Conservation (phyloP, 2,113 vertebrate genomes). For the Thalassoma bifasciatum region DNA sequence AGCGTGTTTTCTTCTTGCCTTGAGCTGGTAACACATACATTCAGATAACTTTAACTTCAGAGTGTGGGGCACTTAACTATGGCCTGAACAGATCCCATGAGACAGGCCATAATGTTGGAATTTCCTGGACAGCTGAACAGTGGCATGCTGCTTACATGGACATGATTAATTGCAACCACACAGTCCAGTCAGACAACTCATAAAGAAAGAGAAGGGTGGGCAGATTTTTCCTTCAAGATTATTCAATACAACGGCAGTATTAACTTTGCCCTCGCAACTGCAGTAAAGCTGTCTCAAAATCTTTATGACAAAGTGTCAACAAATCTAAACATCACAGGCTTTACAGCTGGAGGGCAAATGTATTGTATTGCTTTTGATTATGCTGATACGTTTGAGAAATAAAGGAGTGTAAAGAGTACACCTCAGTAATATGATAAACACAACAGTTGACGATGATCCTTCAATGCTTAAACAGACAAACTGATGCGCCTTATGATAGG, state of each 20-base stretch:
- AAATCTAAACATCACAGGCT: not conserved
- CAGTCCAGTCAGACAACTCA: not conserved
- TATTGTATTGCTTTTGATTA: too few relatives aligned
- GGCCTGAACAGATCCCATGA: conserved; percentile 22
- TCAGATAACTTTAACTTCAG: not conserved
- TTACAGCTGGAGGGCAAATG: too few relatives aligned
- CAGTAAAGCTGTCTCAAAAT: not conserved
- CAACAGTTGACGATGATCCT: not conserved
- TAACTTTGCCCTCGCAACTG: not conserved
- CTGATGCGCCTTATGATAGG: not conserved
- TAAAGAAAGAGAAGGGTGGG: not conserved
- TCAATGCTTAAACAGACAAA: conserved; percentile 25
- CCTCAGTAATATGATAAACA: not conserved
- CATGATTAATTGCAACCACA: not conserved
- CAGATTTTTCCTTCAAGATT: not conserved
- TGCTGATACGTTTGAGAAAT: too few relatives aligned
- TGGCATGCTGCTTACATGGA: not conserved
- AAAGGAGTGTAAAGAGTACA: too few relatives aligned
- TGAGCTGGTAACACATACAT: not conserved
- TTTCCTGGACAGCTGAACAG: conserved; percentile 56
- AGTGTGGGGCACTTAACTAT: conserved; percentile 19
- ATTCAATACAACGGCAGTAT: not conserved
- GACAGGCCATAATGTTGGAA: conserved; percentile 15
- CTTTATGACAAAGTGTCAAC: not conserved
- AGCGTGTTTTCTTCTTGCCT: conserved; percentile 11